Conservation (phyloP, 1,140 invertebrate genomes). For the Maconellicoccus hirsutus region DNA sequence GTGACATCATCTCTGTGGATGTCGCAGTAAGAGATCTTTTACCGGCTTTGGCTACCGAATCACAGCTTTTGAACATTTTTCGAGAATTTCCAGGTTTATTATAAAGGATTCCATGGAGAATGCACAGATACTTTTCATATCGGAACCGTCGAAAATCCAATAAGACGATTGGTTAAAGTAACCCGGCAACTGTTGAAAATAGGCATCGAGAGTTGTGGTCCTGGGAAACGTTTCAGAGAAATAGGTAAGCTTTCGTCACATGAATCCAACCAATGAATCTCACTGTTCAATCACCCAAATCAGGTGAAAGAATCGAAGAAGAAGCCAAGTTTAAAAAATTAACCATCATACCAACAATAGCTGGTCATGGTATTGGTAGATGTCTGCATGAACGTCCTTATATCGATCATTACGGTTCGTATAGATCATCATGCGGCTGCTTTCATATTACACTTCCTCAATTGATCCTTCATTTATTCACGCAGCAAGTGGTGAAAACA, state of each 20-base stretch:
- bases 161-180: slow-evolving; percentile 50
- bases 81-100: slow-evolving; percentile 60
- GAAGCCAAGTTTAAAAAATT: slow-evolving; percentile 38
- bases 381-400: slow-evolving; percentile 89
- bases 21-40: slow-evolving; percentile 43
- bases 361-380: slow-evolving; percentile 83
- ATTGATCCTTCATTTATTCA: no score
- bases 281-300: background rate
- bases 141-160: slow-evolving; percentile 57
- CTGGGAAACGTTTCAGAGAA: slow-evolving; percentile 53
- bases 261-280: background rate
- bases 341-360: slow-evolving; percentile 62
- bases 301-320: background rate
- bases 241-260: slow-evolving; percentile 69
- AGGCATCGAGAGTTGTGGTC: slow-evolving; percentile 65
- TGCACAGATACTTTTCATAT: slow-evolving; percentile 77
- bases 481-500: background rate
- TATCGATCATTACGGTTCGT: slow-evolving; percentile 52
- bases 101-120: slow-evolving; percentile 83
- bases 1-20: slow-evolving; percentile 87
- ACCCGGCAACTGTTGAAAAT: slow-evolving; percentile 58
- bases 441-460: no score
- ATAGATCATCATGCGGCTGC: no score
- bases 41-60: slow-evolving; percentile 26
- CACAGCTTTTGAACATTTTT: no score